These are phyloP conservation scores for Hypsopygia costalis DNA, from an alignment of 2,888 invertebrate species.

Conservation along the genomic window DNA sequence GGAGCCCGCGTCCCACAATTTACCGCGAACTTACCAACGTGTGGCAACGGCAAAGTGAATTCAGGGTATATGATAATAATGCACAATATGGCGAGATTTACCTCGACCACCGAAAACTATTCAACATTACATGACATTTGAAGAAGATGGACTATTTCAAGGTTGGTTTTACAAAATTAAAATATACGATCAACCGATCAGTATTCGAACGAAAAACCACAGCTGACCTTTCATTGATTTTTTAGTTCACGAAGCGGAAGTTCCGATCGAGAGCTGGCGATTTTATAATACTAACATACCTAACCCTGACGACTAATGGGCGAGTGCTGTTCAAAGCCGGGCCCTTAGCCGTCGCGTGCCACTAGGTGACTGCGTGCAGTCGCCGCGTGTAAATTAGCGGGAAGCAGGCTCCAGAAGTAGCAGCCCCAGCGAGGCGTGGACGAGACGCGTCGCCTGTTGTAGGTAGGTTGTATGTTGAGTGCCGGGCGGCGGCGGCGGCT, in stretches of 20 bases:
- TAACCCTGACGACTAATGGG: constrained; percentile 8
- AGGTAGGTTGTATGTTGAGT: constrained; percentile 46
- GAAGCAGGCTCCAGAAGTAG: constrained; percentile 16
- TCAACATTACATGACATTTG: background rate
- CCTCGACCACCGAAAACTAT: background rate
- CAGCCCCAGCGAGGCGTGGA: constrained; percentile 48
- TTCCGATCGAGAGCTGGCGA: constrained; percentile 3
- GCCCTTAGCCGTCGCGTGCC: background rate
- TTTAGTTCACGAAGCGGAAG: constrained; percentile 5
- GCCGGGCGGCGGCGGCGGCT: constrained; percentile 62
- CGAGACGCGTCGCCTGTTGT: constrained; percentile 43
- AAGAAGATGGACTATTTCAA: background rate
- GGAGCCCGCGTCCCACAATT: constrained; percentile 21
- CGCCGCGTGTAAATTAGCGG: constrained; percentile 17
- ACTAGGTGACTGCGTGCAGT: constrained; percentile 2
- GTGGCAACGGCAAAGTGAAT: constrained; percentile 9
- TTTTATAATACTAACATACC: background rate
- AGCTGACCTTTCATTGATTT: constrained; percentile 5
- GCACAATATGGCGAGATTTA: background rate
- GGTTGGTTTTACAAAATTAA: constrained; percentile 1
- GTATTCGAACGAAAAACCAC: constrained; percentile 3
- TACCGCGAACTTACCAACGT: constrained; percentile 16
- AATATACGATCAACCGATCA: constrained; percentile 3
- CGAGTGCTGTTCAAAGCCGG: constrained; percentile 5
- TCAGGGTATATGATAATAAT: constrained; percentile 5